Evolutionary conservation across 1,140 invertebrate genomes (phyloP).

Genomic region (Brachionus manjavacas): DNA sequence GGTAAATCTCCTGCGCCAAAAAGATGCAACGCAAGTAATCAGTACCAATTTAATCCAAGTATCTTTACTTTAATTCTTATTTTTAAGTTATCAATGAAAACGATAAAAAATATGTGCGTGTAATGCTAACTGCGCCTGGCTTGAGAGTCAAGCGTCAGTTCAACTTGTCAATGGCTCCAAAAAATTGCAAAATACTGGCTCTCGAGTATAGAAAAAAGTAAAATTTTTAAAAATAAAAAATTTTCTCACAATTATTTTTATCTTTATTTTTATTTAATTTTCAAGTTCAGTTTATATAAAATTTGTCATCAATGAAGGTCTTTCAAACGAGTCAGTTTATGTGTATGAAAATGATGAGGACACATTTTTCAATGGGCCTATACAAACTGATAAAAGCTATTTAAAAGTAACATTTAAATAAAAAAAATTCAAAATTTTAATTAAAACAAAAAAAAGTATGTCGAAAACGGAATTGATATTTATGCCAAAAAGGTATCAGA

Average conservation of each 20-base stretch:
- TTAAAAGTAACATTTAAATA: background rate
- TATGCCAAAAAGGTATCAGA: slow-evolving; percentile 13
- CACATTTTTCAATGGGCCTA: background rate
- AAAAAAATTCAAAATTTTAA: background rate
- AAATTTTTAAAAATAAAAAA: background rate
- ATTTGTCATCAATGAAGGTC: slow-evolving; percentile 29
- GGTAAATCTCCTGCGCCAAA: background rate
- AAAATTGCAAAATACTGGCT: background rate
- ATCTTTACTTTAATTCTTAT: background rate
- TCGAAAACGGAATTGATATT: slow-evolving; percentile 23
- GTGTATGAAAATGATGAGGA: slow-evolving; percentile 4
- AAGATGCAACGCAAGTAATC: slow-evolving; percentile 19
- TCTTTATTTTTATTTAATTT: background rate
- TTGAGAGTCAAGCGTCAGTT: slow-evolving; percentile 3
- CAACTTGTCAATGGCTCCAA: background rate
- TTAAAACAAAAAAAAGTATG: background rate
- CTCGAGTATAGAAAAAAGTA: slow-evolving; percentile 19
- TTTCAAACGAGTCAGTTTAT: background rate
- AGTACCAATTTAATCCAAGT: background rate
- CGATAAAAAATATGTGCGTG: slow-evolving; percentile 11
- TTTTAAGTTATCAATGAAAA: slow-evolving; percentile 32
- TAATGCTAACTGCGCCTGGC: background rate
- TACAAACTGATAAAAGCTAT: slow-evolving; percentile 33
- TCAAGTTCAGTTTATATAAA: slow-evolving; percentile 2
- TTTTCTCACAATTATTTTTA: background rate